Evolutionary conservation across 2,113 vertebrate species (phyloP).

Genomic region (Oncorhynchus gorbuscha): DNA sequence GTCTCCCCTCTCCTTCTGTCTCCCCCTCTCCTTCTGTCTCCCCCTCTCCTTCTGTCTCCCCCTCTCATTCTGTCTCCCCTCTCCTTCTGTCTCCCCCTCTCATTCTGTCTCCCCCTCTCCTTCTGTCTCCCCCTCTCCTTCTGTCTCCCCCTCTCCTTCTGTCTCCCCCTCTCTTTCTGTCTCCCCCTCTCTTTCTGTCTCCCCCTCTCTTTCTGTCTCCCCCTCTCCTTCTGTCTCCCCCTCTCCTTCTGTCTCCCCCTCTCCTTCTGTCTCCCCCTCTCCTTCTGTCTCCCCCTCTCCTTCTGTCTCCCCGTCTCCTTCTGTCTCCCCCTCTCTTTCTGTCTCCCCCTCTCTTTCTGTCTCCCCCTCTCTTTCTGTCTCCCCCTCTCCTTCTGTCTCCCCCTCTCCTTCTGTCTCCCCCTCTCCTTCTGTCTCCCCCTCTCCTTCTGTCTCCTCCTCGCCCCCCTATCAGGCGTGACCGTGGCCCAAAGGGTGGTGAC

Average conservation of each 20-base stretch:
- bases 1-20: no score
- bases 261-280: background rate
- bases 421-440: slow-evolving; percentile 2
- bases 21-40: no score
- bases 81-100: background rate
- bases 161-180: slow-evolving; percentile 4
- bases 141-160: background rate
- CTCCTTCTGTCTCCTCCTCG: slow-evolving; percentile 1
- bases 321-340: background rate
- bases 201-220: slow-evolving; percentile 4
- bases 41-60: no score
- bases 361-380: background rate
- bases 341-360: background rate
- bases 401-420: background rate
- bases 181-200: background rate
- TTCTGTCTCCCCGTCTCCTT: background rate
- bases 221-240: background rate
- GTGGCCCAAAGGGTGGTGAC: slow-evolving; percentile 84
- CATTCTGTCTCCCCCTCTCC: background rate
- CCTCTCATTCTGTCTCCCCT: no score
- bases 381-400: slow-evolving; percentile 4
- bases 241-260: slow-evolving; percentile 1
- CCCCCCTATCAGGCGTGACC: slow-evolving; percentile 56
- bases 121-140: background rate
- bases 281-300: background rate